phyloP scores from a whole-genome alignment of 2,888 invertebrate genomes.

The Pasiphila rectangulata region DNA sequence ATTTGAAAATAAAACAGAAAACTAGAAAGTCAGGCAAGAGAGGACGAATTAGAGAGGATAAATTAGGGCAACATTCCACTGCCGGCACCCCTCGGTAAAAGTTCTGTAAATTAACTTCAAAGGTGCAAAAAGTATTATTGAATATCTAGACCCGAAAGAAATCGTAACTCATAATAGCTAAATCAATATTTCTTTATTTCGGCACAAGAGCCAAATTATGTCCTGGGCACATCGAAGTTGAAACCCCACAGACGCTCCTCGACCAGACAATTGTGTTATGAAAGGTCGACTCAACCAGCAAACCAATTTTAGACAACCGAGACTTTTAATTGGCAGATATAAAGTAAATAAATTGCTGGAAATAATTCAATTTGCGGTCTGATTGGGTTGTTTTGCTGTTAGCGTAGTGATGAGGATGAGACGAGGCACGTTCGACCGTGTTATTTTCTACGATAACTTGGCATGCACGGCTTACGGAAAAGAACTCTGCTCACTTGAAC shows the following conservation, averaged over 20 bases:
- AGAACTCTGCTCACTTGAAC: too few species aligned
- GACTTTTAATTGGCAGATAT: slow-evolving; percentile 47
- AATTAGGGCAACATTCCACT: too few species aligned
- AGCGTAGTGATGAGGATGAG: slow-evolving; percentile 44
- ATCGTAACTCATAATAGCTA: too few species aligned
- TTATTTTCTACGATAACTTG: too few species aligned
- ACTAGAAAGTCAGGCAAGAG: too few species aligned
- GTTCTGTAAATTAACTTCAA: too few species aligned
- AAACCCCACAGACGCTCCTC: slow-evolving; percentile 44
- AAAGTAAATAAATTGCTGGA: slow-evolving; percentile 45
- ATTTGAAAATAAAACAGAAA: too few species aligned
- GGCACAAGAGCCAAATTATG: background rate
- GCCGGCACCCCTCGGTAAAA: too few species aligned
- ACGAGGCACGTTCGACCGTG: slow-evolving; percentile 23
- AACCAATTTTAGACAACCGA: slow-evolving; percentile 55
- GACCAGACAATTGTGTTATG: slow-evolving; percentile 60
- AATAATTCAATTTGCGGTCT: slow-evolving; percentile 54
- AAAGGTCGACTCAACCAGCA: slow-evolving; percentile 50
- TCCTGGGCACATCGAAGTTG: slow-evolving; percentile 34
- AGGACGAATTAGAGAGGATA: too few species aligned
- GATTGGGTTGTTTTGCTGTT: slow-evolving; percentile 47
- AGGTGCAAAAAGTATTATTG: too few species aligned
- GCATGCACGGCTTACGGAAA: too few species aligned
- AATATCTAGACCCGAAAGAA: too few species aligned
- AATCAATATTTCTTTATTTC: background rate